Conservation (phyloP, 2,113 vertebrate species). For the Galemys pyrenaicus region DNA sequence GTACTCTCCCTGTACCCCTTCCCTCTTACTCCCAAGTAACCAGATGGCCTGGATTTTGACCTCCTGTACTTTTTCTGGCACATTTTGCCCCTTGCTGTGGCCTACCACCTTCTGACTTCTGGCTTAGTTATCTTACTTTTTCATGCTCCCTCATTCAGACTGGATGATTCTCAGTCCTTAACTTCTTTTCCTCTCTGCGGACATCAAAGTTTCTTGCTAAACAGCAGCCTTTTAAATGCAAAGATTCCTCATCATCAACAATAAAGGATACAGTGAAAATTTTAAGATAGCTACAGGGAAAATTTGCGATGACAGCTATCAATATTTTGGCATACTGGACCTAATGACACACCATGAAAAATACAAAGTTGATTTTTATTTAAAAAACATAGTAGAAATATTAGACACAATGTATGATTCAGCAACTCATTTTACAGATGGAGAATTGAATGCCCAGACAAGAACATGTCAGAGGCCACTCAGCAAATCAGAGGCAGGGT, state of each 20-base stretch:
- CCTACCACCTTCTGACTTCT: constrained; percentile 8
- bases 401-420: neutral
- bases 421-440: neutral
- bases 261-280: neutral
- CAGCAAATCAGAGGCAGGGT: neutral
- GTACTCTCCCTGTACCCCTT: constrained; percentile 33
- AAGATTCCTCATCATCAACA: neutral
- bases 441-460: neutral
- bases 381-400: neutral
- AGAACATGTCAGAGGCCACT: neutral
- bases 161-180: neutral
- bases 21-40: constrained; percentile 21
- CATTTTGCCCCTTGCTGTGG: neutral
- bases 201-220: constrained; percentile 31
- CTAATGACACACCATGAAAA: neutral
- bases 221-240: constrained; percentile 2
- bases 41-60: constrained; percentile 73
- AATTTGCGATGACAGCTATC: neutral
- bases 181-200: constrained; percentile 1
- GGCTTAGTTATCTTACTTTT: neutral
- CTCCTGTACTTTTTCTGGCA: constrained; percentile 43
- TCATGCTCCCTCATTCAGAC: neutral
- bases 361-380: neutral
- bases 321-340: neutral
- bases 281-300: constrained; percentile 35